Evolutionary conservation across 1,140 invertebrate genomes (phyloP), one percentile per base, ranked within the genome.

Genomic region (Idris sp.): DNA sequence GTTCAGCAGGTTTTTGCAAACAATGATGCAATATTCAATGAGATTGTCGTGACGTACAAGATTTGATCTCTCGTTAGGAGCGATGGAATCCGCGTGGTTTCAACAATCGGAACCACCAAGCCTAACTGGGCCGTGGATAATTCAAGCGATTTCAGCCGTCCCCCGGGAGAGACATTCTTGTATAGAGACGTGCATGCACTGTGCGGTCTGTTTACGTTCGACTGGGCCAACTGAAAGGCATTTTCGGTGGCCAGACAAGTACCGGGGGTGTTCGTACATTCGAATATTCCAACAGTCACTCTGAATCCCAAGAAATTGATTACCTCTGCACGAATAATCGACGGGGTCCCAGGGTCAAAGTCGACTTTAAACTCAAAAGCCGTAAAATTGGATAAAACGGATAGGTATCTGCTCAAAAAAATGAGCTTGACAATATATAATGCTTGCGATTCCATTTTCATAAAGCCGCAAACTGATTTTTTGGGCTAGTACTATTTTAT

Each of bases 141-240:
- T 74, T 74, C 69, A 53, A 74, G 59, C 53, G 59, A 73, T 73
- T 51, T 51, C 44, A 51, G 11, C 49, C 36, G 46, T 65, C 59
- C 53, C 53, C 11, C 35, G 54, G 44, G 69, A 61, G 44, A 48
- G 44, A 40, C 46, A 74, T 74, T 65, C 54, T 56, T 28, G 61
- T 59, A 59, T 38, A 40, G 46, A 43, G 49, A 75, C 58, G 51
- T 54, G 71, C 41, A 65, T 33, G 53, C 36, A 14, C 48, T 10
- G 18, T 71, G 53, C 14, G 58, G 68, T 72, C 43, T 68, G 72
- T 75, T 75, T 69, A 75, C 64, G 62, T 75, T 75, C 41, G 73
- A 69, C 54, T 59, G 53, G 30, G 19, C 53, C 48, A 53, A 61
- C 65, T 75, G 65, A 69, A 65, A 69, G 59, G 53, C 58, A 69